Evolutionary conservation across 2,113 vertebrate species (phyloP).

Genomic region (Rostratula benghalensis): DNA sequence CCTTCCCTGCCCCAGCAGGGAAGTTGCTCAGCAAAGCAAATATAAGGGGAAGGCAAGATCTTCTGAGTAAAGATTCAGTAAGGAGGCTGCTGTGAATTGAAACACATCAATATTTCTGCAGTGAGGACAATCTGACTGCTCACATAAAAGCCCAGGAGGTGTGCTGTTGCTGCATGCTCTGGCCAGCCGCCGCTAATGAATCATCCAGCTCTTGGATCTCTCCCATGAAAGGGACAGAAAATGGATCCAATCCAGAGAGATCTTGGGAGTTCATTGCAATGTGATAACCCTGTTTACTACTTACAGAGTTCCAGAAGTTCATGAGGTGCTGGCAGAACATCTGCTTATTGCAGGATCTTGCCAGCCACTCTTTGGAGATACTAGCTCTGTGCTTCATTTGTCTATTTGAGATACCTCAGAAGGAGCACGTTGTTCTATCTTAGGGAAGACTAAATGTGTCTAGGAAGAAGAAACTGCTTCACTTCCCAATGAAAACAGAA

Average conservation of each 20-base stretch:
- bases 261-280: constrained; percentile 52
- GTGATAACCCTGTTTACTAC: constrained; percentile 65
- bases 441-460: neutral
- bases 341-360: constrained; percentile 43
- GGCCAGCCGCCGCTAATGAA: neutral
- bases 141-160: neutral
- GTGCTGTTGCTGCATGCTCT: neutral
- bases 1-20: neutral
- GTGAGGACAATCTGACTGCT: neutral
- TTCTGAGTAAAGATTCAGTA: neutral
- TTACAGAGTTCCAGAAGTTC: constrained; percentile 34
- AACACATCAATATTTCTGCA: neutral
- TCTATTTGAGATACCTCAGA: neutral
- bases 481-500: neutral
- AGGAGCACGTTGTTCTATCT: neutral
- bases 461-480: neutral
- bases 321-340: constrained; percentile 46
- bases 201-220: constrained; percentile 47
- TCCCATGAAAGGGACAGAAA: constrained; percentile 15
- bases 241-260: constrained; percentile 33
- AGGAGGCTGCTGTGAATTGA: neutral
- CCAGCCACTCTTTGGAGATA: neutral
- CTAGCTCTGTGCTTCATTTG: neutral
- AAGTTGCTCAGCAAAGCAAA: neutral
- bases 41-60: neutral